Percentiles rank a stretch among this genome's conserved stretches.
phyloP scores from a whole-genome alignment of 2,113 vertebrate genomes.

The Paratilapia polleni region DNA sequence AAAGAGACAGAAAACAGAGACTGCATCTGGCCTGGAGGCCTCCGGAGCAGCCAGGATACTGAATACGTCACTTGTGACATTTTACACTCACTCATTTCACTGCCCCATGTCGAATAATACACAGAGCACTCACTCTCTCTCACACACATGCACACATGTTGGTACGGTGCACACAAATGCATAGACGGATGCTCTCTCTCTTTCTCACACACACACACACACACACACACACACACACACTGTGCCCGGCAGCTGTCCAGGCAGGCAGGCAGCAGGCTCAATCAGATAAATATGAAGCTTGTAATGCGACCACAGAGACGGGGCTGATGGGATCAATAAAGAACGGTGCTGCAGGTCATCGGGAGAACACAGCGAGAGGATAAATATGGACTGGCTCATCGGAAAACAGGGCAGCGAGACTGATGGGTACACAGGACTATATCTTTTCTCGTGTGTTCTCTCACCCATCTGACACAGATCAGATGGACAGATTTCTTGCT shows the following conservation, averaged over 20 bases:
- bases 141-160: not conserved
- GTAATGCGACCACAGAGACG: conserved; percentile 74
- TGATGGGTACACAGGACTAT: conserved; percentile 68
- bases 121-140: conserved; percentile 17
- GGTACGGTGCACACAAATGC: not conserved
- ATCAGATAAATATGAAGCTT: conserved; percentile 78
- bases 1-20: conserved; percentile 55
- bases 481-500: conserved; percentile 42
- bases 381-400: conserved; percentile 78
- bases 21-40: conserved; percentile 34
- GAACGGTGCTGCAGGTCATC: conserved; percentile 70
- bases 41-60: conserved; percentile 50
- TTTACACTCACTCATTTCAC: conserved; percentile 75
- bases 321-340: conserved; percentile 76
- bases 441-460: conserved; percentile 59
- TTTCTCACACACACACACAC: conserved; percentile 10
- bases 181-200: not conserved
- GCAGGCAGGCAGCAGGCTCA: conserved; percentile 59
- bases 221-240: conserved; percentile 31
- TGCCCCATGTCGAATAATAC: conserved; percentile 70
- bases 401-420: conserved; percentile 69
- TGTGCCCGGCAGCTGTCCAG: conserved; percentile 53
- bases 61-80: conserved; percentile 74
- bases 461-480: conserved; percentile 47
- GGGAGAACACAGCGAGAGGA: conserved; percentile 67